A percentile compares a stretch with the other conserved stretches of the same genome.
phyloP scores from a whole-genome alignment of 2,888 invertebrate genomes.

The Teleiodes luculella region DNA sequence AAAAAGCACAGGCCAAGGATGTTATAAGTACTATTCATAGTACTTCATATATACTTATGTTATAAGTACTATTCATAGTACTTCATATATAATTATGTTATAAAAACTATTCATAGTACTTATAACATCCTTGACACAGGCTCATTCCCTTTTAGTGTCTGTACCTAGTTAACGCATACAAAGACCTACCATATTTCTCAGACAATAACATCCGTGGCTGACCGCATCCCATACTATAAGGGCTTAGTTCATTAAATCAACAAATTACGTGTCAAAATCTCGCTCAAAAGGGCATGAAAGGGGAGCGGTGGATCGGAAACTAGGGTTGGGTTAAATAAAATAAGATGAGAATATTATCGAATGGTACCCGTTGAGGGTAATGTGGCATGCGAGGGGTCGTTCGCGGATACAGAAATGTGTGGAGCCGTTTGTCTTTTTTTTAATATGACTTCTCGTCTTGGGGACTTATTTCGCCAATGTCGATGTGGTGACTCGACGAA shows the following conservation, averaged over 20 bases:
- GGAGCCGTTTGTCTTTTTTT: constrained; percentile 28
- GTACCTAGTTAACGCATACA: too few species aligned
- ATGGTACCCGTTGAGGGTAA: constrained; percentile 58
- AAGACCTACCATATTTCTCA: not conserved
- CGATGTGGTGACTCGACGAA: too few species aligned
- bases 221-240: constrained; percentile 5
- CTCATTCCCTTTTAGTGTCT: too few species aligned
- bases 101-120: too few species aligned
- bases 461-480: too few species aligned
- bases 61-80: too few species aligned
- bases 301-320: constrained; percentile 45
- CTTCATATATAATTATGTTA: too few species aligned
- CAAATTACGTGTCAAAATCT: constrained; percentile 67
- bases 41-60: too few species aligned
- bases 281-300: constrained; percentile 47
- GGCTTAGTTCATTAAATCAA: constrained; percentile 60
- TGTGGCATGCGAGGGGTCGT: constrained; percentile 48
- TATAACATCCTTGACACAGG: too few species aligned
- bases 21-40: too few species aligned
- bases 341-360: constrained; percentile 70
- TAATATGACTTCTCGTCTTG: too few species aligned
- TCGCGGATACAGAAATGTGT: constrained; percentile 16
- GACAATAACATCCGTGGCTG: not conserved
- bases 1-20: too few species aligned
- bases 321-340: constrained; percentile 59